Evolutionary conservation across 2,113 vertebrate genomes (phyloP).

Genomic region (Crotalus horridus): DNA sequence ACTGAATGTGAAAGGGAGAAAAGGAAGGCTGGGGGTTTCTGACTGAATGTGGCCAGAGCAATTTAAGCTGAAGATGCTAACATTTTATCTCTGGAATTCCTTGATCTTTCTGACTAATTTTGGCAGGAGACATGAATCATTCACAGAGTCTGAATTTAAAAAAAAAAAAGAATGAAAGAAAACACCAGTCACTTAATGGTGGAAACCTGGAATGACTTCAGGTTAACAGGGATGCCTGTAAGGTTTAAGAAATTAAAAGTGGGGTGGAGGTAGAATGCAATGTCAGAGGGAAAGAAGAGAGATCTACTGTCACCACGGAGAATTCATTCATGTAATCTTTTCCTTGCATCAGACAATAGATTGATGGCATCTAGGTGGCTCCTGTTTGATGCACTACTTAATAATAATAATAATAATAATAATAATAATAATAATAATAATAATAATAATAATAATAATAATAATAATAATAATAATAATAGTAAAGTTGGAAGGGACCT

Average conservation of each 20-base stretch:
- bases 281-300: not conserved
- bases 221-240: not conserved
- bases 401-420: too few relatives aligned
- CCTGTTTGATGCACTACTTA: not conserved
- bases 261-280: not conserved
- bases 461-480: too few relatives aligned
- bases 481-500: too few relatives aligned
- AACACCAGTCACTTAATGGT: conserved; percentile 4
- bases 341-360: not conserved
- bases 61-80: conserved; percentile 15
- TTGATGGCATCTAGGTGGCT: not conserved
- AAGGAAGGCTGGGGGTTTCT: not conserved
- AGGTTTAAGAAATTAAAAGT: not conserved
- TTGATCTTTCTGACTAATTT: conserved; percentile 9
- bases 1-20: conserved; percentile 40
- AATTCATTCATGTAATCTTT: not conserved
- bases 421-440: too few relatives aligned
- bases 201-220: not conserved
- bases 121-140: conserved; percentile 14
- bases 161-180: not conserved
- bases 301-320: not conserved
- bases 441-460: too few relatives aligned
- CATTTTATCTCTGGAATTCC: not conserved
- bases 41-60: not conserved
- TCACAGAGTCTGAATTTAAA: not conserved